These are phyloP conservation scores for Gallinago stenura DNA, from an alignment of 2,797 vertebrate genomes.

Conservation along the genomic window DNA sequence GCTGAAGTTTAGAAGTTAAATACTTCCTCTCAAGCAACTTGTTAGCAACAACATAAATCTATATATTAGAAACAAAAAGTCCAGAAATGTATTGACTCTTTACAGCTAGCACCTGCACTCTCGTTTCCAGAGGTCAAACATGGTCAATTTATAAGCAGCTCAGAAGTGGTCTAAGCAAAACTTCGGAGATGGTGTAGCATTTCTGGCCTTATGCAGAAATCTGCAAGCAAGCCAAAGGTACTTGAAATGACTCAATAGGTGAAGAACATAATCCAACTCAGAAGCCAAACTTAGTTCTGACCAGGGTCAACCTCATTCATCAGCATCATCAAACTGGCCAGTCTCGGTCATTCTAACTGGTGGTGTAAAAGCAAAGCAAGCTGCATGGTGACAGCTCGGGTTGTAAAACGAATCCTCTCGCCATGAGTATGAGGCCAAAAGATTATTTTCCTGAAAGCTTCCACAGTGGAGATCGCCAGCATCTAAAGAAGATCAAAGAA, in stretches of 20 bases:
- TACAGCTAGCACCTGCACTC: not conserved
- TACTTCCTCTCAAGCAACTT: not conserved
- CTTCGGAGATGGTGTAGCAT: not conserved
- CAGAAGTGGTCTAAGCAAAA: not conserved
- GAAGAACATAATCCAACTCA: not conserved
- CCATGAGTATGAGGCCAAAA: conserved; percentile 56
- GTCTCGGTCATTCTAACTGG: conserved; percentile 66
- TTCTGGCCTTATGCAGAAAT: not conserved
- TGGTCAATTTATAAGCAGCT: not conserved
- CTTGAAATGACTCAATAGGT: not conserved
- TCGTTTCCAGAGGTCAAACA: not conserved
- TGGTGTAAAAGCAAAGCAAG: conserved; percentile 57
- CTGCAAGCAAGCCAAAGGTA: not conserved
- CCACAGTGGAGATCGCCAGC: conserved; percentile 72
- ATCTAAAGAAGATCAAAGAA: conserved; percentile 73
- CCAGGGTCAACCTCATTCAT: conserved; percentile 66
- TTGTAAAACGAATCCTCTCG: conserved; percentile 74
- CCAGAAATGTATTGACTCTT: not conserved
- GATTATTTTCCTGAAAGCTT: conserved; percentile 72
- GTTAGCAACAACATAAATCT: not conserved
- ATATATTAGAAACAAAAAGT: not conserved
- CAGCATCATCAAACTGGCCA: conserved; percentile 83
- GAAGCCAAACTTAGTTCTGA: conserved; percentile 29
- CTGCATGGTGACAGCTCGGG: conserved; percentile 73
- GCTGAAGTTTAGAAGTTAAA: not conserved